Percentiles rank a stretch among this genome's conserved stretches.
Evolutionary conservation across 2,113 vertebrate genomes (phyloP).

Genomic region (Brienomyrus brachyistius): DNA sequence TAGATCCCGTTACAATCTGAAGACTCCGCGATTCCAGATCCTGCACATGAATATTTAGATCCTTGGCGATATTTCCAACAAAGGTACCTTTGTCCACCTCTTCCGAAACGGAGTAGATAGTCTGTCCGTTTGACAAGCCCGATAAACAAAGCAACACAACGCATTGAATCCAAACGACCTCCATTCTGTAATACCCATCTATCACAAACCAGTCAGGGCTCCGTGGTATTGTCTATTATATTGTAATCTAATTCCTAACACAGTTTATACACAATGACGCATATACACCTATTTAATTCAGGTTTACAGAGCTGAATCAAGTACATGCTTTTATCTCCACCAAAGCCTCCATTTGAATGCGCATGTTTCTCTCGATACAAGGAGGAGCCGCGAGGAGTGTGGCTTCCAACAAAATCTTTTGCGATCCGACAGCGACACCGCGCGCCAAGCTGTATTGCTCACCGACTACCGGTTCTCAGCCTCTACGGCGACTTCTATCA

Average conservation of each 20-base stretch:
- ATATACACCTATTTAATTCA: conserved; percentile 29
- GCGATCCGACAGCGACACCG: not conserved
- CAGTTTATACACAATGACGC: not conserved
- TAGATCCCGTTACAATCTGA: not conserved
- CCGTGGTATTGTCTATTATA: not conserved
- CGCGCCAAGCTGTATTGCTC: not conserved
- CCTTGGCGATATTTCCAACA: conserved; percentile 32
- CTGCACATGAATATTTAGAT: conserved; percentile 59
- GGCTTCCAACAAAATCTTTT: not conserved
- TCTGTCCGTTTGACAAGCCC: not conserved
- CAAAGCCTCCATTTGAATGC: not conserved
- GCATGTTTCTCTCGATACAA: not conserved
- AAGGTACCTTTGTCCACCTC: conserved; percentile 35
- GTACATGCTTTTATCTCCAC: not conserved
- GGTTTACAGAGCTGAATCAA: conserved; percentile 40
- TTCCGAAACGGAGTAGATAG: not conserved
- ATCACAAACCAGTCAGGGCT: not conserved
- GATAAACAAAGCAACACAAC: not conserved
- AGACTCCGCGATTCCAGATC: not conserved
- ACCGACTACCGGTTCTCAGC: not conserved
- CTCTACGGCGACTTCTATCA: not conserved
- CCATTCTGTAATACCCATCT: not conserved
- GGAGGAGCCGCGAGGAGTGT: not conserved
- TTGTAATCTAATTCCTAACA: not conserved
- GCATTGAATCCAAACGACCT: not conserved